These are phyloP conservation scores for Plebejus melissa DNA, from an alignment of 2,888 invertebrate genomes.

Conservation along the genomic window DNA sequence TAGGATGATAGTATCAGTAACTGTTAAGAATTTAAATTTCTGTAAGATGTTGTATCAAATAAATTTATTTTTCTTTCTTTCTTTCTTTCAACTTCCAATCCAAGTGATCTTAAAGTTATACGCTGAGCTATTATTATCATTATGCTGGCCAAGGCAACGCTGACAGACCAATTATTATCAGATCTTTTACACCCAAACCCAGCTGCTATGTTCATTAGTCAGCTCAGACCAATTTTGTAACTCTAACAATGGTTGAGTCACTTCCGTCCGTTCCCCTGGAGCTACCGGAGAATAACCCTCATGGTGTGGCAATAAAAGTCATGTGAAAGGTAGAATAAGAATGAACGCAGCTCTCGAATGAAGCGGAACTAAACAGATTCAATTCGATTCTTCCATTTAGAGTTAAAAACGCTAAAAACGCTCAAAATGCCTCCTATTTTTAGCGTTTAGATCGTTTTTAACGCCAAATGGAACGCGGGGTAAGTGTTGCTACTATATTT, in stretches of 20 bases:
- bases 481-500: neutral
- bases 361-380: constrained; percentile 8
- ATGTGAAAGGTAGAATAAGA: neutral
- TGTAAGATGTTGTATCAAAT: too few relatives aligned
- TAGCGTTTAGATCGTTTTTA: too few relatives aligned
- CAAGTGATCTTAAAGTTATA: neutral
- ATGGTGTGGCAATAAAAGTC: neutral
- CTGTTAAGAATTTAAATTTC: too few relatives aligned
- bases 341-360: neutral
- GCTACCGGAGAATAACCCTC: neutral
- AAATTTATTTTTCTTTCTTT: too few relatives aligned
- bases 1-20: too few relatives aligned
- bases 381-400: too few relatives aligned
- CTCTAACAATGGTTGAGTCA: constrained; percentile 5
- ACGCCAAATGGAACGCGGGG: too few relatives aligned
- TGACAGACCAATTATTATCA: neutral
- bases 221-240: neutral
- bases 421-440: too few relatives aligned
- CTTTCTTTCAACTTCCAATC: too few relatives aligned
- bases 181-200: neutral
- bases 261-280: neutral
- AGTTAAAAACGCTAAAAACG: too few relatives aligned
- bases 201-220: constrained; percentile 9
- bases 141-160: neutral
- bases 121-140: neutral